Base-by-base conservation (phyloP, 2,888 invertebrate genomes). In the Pseudococcus longispinus region DNA sequence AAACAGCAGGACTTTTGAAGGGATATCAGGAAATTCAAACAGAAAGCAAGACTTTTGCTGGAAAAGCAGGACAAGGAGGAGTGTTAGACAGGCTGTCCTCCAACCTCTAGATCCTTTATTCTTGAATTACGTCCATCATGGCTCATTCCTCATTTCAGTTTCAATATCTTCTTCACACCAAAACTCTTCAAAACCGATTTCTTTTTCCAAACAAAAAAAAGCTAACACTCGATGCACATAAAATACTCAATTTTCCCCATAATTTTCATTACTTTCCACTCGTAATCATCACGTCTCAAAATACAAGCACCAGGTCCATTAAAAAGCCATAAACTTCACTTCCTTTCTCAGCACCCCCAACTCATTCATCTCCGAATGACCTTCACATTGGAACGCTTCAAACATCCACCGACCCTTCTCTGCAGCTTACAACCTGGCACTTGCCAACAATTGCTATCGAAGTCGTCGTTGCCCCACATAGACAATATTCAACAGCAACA, bases 391-490 rank as follows among this genome's bases (percentile, higher is more conserved):
- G n/a, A 51, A 8, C n/a, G 3, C n/a, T 51, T 51, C 13, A 46
- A 9, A n/a, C n/a, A 6, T 60, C 20, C n/a, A 23, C 8, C 9
- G 60, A 60, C 60, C 60, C 60, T 60, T 23, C 23, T 55, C 15
- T n/a, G 1, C 15, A n/a, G n/a, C 60, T 20, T 4, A 37, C 9
- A 11, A 20, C 9, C 18, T n/a, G 37, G 15, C 70, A 70, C 70
- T 70, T 60, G 60, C 60, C 70, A 37, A 9, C 37, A 37, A 6
- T n/a, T n/a, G n/a, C n/a, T n/a, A 29, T 18, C 6, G 26, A 6
- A 60, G 20, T 55, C 20, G 65, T 26, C 65, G 26, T 65, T 70
- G 70, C 70, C 70, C 70, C 29, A 70, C 29, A 70, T 70, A 70
- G 60, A 60, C 60, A 60, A 60, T 70, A 70, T 70, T 70, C 29